Base-by-base conservation (phyloP, 2,888 invertebrate species). In the Anagyrus pseudococci region DNA sequence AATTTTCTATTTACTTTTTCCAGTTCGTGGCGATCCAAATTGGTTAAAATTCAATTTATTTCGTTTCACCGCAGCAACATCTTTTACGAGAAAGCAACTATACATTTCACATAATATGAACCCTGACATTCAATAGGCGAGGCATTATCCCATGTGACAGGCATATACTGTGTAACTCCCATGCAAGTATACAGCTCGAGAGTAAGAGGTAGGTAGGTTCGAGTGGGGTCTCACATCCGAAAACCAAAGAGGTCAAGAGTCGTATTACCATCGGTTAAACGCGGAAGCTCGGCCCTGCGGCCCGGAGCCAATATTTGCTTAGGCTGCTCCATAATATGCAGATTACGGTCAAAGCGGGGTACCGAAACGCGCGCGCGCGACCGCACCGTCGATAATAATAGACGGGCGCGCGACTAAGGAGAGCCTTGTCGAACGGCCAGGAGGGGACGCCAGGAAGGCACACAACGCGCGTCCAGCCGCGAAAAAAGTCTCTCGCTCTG, bases 161-260 rank as follows among this genome's bases (percentile, higher is more conserved):
- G 29, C 47, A 54, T 55, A 43, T 20, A 40, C 43, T 15, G 33
- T 4, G 15, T 25, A n/a, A n/a, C n/a, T n/a, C 13, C 33, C 33
- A 2, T 13, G 33, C 8, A 37, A 37, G 13, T 26, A 15, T 19
- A 13, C n/a, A 50, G 26, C 23, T 52, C 37, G 47, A 52, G 56
- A 40, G 23, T 26, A 53, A 58, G 15, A 29, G 52, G 52, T 37
- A 44, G 43, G 22, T 47, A 49, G 29, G 29, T 4, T 7, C 29
- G 10, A 10, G 15, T 4, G 15, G 23, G 23, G 4, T 41, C 4
- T 15, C 41, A 26, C 29, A 60, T 57, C 25, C 56, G 26, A 60
- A 49, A 55, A 68, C 58, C 70, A 67, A 70, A 62, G 72, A 68
- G 71, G 68, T 74, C 70, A 72, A 75, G 72, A 68, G 69, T 72